Conservation (phyloP, 2,888 invertebrate genomes). For the Drosophila conformis region DNA sequence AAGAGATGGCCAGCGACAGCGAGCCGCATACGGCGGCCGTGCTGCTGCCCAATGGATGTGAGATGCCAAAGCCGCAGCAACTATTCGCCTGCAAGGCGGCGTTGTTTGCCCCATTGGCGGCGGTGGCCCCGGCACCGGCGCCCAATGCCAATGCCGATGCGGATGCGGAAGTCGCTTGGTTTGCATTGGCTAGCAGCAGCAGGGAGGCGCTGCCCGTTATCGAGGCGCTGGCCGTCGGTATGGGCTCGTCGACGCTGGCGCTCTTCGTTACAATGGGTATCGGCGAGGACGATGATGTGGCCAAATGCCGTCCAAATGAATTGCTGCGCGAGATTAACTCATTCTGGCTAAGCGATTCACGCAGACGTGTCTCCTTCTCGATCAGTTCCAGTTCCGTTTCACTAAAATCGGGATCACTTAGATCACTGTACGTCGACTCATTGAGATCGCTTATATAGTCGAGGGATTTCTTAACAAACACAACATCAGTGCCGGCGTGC, state of each 20-base stretch:
- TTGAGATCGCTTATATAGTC: slow-evolving; percentile 88
- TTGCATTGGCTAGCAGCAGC: slow-evolving; percentile 61
- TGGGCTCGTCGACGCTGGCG: slow-evolving; percentile 84
- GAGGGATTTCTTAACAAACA: slow-evolving; percentile 87
- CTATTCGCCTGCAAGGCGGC: slow-evolving; percentile 61
- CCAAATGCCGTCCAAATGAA: slow-evolving; percentile 83
- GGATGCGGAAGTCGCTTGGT: slow-evolving; percentile 52
- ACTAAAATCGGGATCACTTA: slow-evolving; percentile 88
- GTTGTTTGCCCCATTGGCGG: slow-evolving; percentile 8
- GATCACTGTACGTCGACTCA: slow-evolving; percentile 88
- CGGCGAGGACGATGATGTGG: slow-evolving; percentile 83
- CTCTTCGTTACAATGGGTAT: slow-evolving; percentile 85
- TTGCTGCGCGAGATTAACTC: slow-evolving; percentile 84
- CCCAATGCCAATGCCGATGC: slow-evolving; percentile 31
- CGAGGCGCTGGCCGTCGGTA: slow-evolving; percentile 63
- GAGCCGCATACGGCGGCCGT: slow-evolving; percentile 83
- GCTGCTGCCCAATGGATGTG: slow-evolving; percentile 76
- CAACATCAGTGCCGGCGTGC: slow-evolving; percentile 79
- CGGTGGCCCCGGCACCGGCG: background rate
- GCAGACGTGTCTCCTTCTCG: slow-evolving; percentile 85
- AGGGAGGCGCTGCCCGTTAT: slow-evolving; percentile 59
- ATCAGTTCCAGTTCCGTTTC: slow-evolving; percentile 88
- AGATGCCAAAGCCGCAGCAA: slow-evolving; percentile 63
- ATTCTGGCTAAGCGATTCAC: slow-evolving; percentile 85
- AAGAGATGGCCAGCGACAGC: slow-evolving; percentile 83